Base-by-base conservation (phyloP, 1,140 invertebrate genomes). In the Subanguina moxae region DNA sequence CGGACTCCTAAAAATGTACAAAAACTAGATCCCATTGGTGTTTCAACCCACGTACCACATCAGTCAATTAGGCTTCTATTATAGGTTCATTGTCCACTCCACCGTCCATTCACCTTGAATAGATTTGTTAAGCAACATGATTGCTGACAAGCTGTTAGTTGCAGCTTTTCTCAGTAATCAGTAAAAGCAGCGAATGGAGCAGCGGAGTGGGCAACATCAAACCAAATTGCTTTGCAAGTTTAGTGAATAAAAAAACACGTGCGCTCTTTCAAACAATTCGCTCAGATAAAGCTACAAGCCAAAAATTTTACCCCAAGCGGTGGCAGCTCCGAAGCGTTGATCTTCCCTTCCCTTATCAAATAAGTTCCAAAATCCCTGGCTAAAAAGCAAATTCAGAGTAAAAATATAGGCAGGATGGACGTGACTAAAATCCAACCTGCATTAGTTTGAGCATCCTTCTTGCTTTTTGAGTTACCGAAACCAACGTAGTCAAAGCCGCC, bases 401-500 rank as follows among this genome's bases (percentile, higher is more conserved):
- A 45, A 45, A 45, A 11, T 45, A 45, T 45, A 11, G 43, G n/a
- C n/a, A 45, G 11, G 3, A 52, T 15, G 15, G 3, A 25, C 48
- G 17, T 25, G 3, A 5, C 58, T 8, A 61, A 25, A 61, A 21
- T 21, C 19, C 21, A 21, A 43, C n/a, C 58, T n/a, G 58, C 58
- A 61, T 61, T 61, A 7, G 58, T 61, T 8, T 30, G 19, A 5
- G 58, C 58, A 61, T 61, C 58, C n/a, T 61, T 61, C 58, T 61
- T 61, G 13, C 8, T 21, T 8, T 19, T 61, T 8, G 58, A 61
- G 27, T 61, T 61, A 5, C 58, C 58, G 13, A 61, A n/a, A 32
- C 58, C 58, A 19, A 61, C 58, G n/a, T 61, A 61, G 27, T 61
- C 28, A 43, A 61, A 21, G 58, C 28, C 38, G 19, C 28, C 28